phyloP scores from a whole-genome alignment of 2,113 vertebrate genomes.

The Psettodes erumei region DNA sequence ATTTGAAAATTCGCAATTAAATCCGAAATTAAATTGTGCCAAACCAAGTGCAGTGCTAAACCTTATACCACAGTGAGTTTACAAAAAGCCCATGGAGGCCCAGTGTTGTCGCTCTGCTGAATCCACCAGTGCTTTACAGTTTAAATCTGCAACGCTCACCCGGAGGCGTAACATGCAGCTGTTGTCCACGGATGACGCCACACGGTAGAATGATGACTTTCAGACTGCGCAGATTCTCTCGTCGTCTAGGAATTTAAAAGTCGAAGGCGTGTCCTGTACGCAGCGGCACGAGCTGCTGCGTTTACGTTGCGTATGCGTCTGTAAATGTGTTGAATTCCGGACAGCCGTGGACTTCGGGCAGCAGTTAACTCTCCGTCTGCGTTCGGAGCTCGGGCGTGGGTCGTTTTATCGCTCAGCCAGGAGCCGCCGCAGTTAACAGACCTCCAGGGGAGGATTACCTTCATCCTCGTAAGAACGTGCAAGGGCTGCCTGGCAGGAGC shows the following conservation, averaged over 20 bases:
- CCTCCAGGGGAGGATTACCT: neutral
- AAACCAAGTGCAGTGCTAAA: no score
- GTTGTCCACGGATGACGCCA: neutral
- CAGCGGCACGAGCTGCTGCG: no score
- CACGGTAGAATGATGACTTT: no score
- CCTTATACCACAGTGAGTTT: no score
- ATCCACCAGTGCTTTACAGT: neutral
- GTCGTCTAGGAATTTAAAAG: no score
- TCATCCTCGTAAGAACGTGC: slow-evolving; percentile 1
- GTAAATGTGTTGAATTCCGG: neutral
- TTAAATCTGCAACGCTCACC: neutral
- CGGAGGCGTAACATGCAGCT: neutral
- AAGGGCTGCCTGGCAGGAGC: neutral
- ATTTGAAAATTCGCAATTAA: no score
- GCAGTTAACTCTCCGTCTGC: neutral
- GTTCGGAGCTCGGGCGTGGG: neutral
- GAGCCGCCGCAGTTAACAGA: neutral
- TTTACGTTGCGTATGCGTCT: neutral
- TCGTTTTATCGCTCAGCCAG: neutral
- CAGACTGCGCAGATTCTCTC: no score
- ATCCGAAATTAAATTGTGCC: neutral
- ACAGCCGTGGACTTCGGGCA: neutral
- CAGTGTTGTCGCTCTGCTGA: neutral
- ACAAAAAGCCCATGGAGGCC: neutral
- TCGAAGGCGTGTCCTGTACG: no score